Evolutionary conservation across 2,888 invertebrate genomes (phyloP), one percentile per base, ranked within the genome.

Genomic region (Cataglyphis cursor): DNA sequence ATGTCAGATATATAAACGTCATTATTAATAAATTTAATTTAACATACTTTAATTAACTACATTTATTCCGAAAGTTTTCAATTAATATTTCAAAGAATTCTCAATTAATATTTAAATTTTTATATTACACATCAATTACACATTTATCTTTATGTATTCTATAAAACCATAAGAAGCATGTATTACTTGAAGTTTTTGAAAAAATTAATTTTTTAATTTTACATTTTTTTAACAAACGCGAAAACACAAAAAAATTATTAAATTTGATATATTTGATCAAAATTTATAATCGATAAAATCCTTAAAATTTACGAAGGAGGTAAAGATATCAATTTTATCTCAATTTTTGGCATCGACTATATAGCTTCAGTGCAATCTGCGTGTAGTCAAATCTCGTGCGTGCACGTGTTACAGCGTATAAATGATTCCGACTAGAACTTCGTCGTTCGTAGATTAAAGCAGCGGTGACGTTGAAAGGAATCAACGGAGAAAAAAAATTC

Each of bases 361-460:
- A 68, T 68, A 41, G 24, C 54, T 59, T 78, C 68, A 31, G 6
- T 48, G 44, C 59, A 54, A 66, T 68, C 35, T 21, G 28, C 28
- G 70, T 18, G 41, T 6, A 66, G 57, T 57, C 68, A 68, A 68
- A 59, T 35, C 59, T 70, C 78, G 59, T 35, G 70, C 78, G 21
- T 80, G 70, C 48, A 80, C 76, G 8, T 38, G 64, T 59, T 35
- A 54, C 54, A 4, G 28, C 35, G 70, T 15, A 65, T 80, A 80
- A 80, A 80, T 68, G 70, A 80, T 68, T 68, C 78, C 28, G 59
- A 54, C 68, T 78, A 76, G 44, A 44, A 78, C 31, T 57, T 31
- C 12, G n/a, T 8, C 54, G 44, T 35, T 35, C 18, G 12, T 48
- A 28, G 44, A 80, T 31, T 8, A 44, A 68, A 68, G 31, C 57